phyloP scores from a whole-genome alignment of 2,113 vertebrate genomes.

The Tachycineta bicolor region DNA sequence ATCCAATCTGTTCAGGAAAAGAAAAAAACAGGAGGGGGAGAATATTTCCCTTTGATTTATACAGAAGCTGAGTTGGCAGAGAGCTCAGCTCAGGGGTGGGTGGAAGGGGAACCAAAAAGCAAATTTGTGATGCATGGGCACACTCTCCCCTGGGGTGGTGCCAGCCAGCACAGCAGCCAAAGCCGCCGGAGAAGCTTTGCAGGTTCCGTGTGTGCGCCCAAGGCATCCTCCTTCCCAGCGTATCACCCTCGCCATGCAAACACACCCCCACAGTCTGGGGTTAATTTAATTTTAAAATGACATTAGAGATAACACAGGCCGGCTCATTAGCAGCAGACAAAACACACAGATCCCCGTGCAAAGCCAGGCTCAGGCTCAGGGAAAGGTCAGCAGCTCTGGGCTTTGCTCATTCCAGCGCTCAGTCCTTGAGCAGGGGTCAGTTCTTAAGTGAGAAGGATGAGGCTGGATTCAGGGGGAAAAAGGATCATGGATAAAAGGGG shows the following conservation, averaged over 20 bases:
- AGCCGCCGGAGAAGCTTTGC: conserved; percentile 54
- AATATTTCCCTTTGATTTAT: conserved; percentile 75
- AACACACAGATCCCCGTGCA: conserved; percentile 27
- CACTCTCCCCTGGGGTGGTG: conserved; percentile 69
- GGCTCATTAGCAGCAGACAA: conserved; percentile 52
- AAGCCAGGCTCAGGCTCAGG: background rate
- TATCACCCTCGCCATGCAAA: conserved; percentile 57
- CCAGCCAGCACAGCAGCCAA: conserved; percentile 66
- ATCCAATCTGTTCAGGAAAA: conserved; percentile 77
- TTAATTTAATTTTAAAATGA: conserved; percentile 56
- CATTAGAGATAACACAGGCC: conserved; percentile 56
- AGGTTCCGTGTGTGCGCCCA: conserved; percentile 63
- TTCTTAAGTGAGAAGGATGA: background rate
- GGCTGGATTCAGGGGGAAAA: background rate
- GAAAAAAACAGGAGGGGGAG: conserved; percentile 66
- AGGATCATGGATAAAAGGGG: background rate
- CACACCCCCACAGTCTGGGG: conserved; percentile 64
- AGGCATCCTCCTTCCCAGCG: conserved; percentile 60
- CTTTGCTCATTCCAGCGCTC: background rate
- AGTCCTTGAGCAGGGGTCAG: background rate
- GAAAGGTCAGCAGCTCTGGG: background rate
- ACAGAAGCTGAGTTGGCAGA: conserved; percentile 72
- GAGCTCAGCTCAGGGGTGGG: conserved; percentile 61
- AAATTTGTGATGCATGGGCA: conserved; percentile 68
- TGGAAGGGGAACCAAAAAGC: conserved; percentile 70